phyloP scores from a whole-genome alignment of 1,140 invertebrate species.

The Heterodera schachtii region DNA sequence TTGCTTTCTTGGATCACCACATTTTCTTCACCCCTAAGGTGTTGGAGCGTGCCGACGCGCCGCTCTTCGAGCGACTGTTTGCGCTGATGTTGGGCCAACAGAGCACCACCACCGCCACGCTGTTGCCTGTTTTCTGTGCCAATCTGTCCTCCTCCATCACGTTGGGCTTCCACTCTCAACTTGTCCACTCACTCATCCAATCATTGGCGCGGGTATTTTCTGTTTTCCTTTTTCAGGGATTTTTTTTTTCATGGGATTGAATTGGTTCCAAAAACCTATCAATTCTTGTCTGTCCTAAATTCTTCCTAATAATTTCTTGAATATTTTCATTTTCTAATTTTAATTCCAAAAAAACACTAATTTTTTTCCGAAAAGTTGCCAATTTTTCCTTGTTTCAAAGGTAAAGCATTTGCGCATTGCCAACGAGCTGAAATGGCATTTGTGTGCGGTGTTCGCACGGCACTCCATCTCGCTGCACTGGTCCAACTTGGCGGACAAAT shows the following conservation, averaged over 20 bases:
- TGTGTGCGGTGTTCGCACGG: conserved; percentile 43
- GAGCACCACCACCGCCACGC: neutral
- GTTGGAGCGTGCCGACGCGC: conserved; percentile 54
- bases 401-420: conserved; percentile 35
- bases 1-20: too few species aligned
- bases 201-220: conserved; percentile 1
- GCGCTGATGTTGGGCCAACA: conserved; percentile 27
- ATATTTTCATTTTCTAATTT: too few species aligned
- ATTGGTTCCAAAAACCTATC: neutral
- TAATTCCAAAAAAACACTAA: too few species aligned
- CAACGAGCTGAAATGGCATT: conserved; percentile 61
- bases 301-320: too few species aligned
- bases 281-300: conserved; percentile 6
- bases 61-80: conserved; percentile 35
- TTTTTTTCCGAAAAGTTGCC: too few species aligned
- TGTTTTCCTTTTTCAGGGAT: neutral
- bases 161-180: conserved; percentile 42
- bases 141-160: conserved; percentile 38
- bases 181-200: conserved; percentile 35
- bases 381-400: conserved; percentile 7
- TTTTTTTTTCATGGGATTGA: neutral
- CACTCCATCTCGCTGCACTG: conserved; percentile 30
- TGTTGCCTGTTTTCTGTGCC: conserved; percentile 43
- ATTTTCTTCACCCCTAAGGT: conserved; percentile 24
- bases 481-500: conserved; percentile 31